phyloP scores from a whole-genome alignment of 2,113 vertebrate species.

The Marcusenius ussheri region DNA sequence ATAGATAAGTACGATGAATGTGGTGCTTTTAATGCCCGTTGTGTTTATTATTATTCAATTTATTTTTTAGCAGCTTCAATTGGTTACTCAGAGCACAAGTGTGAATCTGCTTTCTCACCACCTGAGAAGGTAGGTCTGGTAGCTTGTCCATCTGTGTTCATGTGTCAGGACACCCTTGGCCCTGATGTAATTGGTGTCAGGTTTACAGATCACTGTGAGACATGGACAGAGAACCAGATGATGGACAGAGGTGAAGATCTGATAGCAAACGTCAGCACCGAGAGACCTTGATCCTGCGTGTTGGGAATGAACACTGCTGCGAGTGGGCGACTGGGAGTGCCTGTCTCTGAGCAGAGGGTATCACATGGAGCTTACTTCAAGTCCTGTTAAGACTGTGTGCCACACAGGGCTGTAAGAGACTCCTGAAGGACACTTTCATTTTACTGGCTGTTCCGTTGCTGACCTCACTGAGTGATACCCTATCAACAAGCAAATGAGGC shows the following conservation, averaged over 20 bases:
- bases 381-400: not conserved
- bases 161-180: not conserved
- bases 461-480: not conserved
- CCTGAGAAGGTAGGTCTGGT: not conserved
- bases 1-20: not conserved
- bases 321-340: not conserved
- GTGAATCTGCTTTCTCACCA: not conserved
- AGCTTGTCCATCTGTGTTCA: not conserved
- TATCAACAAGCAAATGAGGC: not conserved
- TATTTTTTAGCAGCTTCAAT: not conserved
- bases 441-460: not conserved
- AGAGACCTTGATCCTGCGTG: not conserved
- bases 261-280: not conserved
- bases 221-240: not conserved
- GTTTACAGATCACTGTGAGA: not conserved
- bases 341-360: not conserved
- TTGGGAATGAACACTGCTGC: not conserved
- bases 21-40: not conserved
- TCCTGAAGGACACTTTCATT: not conserved
- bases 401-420: not conserved
- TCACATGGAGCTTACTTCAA: not conserved
- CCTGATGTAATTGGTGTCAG: not conserved
- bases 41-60: not conserved
- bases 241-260: not conserved
- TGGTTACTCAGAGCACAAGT: not conserved